Percentiles rank a stretch among this genome's conserved stretches.
Evolutionary conservation across 2,797 vertebrate species (phyloP).

Genomic region (Balearica regulorum): DNA sequence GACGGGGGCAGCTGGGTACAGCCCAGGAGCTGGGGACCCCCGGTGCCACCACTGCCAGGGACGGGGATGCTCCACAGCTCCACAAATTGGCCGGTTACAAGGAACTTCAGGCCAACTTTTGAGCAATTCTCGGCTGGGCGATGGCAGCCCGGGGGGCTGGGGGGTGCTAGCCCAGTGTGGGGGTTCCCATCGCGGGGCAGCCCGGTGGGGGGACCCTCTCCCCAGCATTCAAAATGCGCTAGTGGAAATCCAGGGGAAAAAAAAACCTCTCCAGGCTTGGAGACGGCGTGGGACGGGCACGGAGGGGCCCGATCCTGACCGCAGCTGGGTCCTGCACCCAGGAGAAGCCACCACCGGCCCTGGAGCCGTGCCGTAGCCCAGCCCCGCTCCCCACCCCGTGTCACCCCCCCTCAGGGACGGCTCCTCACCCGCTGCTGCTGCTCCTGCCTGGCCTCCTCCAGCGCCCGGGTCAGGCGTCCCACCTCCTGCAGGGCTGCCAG

Average conservation of each 20-base stretch:
- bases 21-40: background rate
- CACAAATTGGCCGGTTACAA: accelerated
- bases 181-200: accelerated
- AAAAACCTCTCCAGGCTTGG: background rate
- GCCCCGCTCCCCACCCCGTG: background rate
- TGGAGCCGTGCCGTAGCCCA: accelerated
- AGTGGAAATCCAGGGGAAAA: background rate
- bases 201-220: background rate
- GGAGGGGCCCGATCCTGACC: background rate
- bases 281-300: accelerated
- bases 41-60: background rate
- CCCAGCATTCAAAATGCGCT: accelerated
- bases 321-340: background rate
- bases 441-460: conserved; percentile 68
- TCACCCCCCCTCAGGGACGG: background rate
- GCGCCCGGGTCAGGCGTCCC: conserved; percentile 44
- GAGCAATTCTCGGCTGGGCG: background rate
- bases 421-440: conserved; percentile 66
- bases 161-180: background rate
- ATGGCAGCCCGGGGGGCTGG: background rate
- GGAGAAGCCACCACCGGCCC: background rate
- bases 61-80: accelerated
- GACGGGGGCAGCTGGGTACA: accelerated
- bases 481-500: conserved; percentile 76
- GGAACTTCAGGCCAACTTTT: background rate